Conservation (phyloP, 2,113 vertebrate species). For the Pseudorectes ferrugineus region DNA sequence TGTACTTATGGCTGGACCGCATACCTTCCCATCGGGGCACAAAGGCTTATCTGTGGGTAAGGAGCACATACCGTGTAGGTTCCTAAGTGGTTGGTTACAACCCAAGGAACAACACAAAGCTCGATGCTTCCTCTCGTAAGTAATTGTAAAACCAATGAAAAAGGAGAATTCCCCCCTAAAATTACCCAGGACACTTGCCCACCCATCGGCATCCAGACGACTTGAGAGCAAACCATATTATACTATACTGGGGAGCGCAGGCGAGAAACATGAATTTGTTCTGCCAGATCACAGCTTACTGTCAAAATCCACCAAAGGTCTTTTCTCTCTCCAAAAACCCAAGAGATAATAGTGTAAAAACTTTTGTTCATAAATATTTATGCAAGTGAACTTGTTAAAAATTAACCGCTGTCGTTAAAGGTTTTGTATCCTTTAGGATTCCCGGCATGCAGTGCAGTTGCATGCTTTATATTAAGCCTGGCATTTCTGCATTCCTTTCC, state of each 20-base stretch:
- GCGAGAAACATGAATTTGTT: slow-evolving; percentile 2
- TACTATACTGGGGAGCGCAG: neutral
- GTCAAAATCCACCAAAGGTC: slow-evolving; percentile 31
- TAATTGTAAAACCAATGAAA: neutral
- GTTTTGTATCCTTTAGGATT: slow-evolving; percentile 63
- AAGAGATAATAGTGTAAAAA: slow-evolving; percentile 58
- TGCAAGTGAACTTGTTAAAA: slow-evolving; percentile 64
- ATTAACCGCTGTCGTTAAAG: slow-evolving; percentile 58
- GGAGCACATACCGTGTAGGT: neutral
- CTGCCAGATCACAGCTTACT: slow-evolving; percentile 21
- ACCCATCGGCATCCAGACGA: neutral
- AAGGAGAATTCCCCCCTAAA: neutral
- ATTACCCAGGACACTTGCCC: neutral
- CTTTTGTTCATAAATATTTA: slow-evolving; percentile 66
- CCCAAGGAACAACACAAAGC: neutral
- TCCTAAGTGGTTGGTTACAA: neutral
- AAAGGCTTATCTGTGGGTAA: slow-evolving; percentile 1
- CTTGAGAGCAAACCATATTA: neutral
- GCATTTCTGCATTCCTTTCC: slow-evolving; percentile 66
- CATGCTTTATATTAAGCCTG: slow-evolving; percentile 64
- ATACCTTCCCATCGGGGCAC: slow-evolving; percentile 3
- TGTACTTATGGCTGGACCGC: neutral
- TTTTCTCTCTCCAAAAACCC: slow-evolving; percentile 41
- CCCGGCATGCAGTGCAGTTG: slow-evolving; percentile 48
- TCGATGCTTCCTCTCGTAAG: neutral